Percentiles rank a stretch among this genome's conserved stretches.
phyloP scores from a whole-genome alignment of 2,888 invertebrate species.

The Myopa testacea region DNA sequence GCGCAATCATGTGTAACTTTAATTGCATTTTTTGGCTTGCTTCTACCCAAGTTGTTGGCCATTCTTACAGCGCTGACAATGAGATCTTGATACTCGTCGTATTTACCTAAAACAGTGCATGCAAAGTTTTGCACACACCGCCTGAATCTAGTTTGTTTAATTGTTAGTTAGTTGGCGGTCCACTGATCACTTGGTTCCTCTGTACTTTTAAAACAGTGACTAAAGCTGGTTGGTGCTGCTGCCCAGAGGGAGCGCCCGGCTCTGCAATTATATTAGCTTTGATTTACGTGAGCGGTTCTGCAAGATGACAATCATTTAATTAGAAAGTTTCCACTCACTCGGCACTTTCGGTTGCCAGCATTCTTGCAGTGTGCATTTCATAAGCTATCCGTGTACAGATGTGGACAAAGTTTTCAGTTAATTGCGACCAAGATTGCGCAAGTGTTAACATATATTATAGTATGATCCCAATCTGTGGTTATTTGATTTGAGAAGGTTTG shows the following conservation, averaged over 20 bases:
- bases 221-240: slow-evolving; percentile 27
- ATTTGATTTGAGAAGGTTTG: too few species aligned
- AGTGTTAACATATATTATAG: too few species aligned
- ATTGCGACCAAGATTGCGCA: neutral
- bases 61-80: slow-evolving; percentile 29
- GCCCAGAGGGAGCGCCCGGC: slow-evolving; percentile 41
- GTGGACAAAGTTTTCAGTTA: slow-evolving; percentile 30
- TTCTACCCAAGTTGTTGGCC: neutral
- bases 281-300: slow-evolving; percentile 31
- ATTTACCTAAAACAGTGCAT: too few species aligned
- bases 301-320: slow-evolving; percentile 65
- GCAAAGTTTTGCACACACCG: neutral
- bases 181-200: neutral
- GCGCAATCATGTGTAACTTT: neutral
- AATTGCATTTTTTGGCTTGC: slow-evolving; percentile 2
- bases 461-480: too few species aligned
- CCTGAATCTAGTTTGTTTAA: neutral
- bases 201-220: slow-evolving; percentile 12
- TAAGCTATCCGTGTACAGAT: neutral
- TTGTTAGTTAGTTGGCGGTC: neutral
- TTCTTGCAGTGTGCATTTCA: slow-evolving; percentile 9
- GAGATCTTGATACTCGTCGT: neutral
- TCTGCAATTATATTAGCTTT: slow-evolving; percentile 14
- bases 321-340: slow-evolving; percentile 68
- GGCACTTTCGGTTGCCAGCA: slow-evolving; percentile 53